Evolutionary conservation across 2,888 invertebrate species (phyloP), one percentile per base, ranked within the genome.

Genomic region (Meiosimyza decipiens): DNA sequence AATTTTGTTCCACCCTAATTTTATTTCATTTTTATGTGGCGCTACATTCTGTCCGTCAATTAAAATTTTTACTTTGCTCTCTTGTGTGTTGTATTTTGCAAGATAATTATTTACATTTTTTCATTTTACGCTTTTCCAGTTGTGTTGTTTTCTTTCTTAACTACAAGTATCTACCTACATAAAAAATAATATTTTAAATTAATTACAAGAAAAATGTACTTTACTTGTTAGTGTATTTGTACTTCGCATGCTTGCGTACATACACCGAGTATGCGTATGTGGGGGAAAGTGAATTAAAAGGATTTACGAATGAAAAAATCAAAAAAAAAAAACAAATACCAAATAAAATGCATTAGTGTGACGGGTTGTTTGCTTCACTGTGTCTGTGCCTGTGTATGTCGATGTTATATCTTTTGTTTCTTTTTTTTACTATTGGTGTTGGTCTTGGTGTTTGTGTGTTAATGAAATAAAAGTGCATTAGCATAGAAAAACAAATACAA

Each of bases 151-250:
- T 51, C 60, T 40, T 40, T 40, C 9, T 6, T 40, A 40, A 40
- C 40, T 40, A 40, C 40, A 40, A 40, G 40, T 7, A 40, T 9
- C 40, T 40, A 40, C 40, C 6, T 40, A 40, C 40, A 40, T 40
- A 33, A 16, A 62, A 47, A 80, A 82, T 83, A 82, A 82, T 83
- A 83, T 83, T 83, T 83, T 83, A 82, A 82, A 82, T 82, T 83
- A 83, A 82, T 82, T 82, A 82, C 82, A 82, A 83, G 80, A 82
- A 73, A 33, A 71, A 66, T 33, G n/a, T 47, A 55, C 6, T 54
- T 54, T 54, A 9, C 15, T 40, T 54, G 55, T 66, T 74, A 22
- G 15, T 50, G 15, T 54, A 52, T 63, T 68, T 71, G 60, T 64
- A 70, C 73, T 59, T 49, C 65, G 47, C 73, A 55, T 16, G 60